These are phyloP conservation scores for Odontocolon sp. DNA, from an alignment of 2,888 invertebrate genomes.

Conservation along the genomic window DNA sequence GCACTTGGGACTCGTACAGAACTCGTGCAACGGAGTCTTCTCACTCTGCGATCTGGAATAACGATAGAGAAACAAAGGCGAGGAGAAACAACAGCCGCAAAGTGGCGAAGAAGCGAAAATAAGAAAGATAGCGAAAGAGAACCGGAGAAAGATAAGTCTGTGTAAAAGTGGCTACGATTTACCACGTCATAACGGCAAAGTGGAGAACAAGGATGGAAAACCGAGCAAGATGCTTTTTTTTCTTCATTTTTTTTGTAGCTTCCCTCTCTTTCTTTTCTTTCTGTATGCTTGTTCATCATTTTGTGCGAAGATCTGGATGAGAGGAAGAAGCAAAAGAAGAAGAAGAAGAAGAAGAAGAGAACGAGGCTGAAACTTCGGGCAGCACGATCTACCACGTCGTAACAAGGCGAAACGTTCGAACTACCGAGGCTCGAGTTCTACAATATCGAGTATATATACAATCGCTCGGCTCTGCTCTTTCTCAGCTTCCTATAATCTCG, in stretches of 20 bases:
- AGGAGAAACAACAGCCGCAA: slow-evolving; percentile 56
- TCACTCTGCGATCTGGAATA: slow-evolving; percentile 28
- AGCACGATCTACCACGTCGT: slow-evolving; percentile 56
- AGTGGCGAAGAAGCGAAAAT: slow-evolving; percentile 33
- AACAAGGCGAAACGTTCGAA: slow-evolving; percentile 47
- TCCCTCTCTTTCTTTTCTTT: slow-evolving; percentile 23
- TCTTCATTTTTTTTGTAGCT: slow-evolving; percentile 42
- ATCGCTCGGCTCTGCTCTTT: slow-evolving; percentile 18
- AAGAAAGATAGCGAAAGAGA: slow-evolving; percentile 52
- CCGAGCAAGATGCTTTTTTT: slow-evolving; percentile 52
- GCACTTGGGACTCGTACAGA: slow-evolving; percentile 10
- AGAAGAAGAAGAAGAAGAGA: slow-evolving; percentile 24
- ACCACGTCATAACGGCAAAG: slow-evolving; percentile 57
- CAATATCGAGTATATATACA: slow-evolving; percentile 43
- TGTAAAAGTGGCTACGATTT: slow-evolving; percentile 30
- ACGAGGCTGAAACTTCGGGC: slow-evolving; percentile 23
- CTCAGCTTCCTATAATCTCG: slow-evolving; percentile 70
- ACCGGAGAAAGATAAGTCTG: background rate
- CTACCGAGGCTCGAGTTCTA: slow-evolving; percentile 41
- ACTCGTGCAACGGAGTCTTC: slow-evolving; percentile 12
- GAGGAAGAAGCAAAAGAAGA: slow-evolving; percentile 8
- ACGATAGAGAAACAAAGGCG: slow-evolving; percentile 49
- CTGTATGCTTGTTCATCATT: slow-evolving; percentile 29
- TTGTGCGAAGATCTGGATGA: slow-evolving; percentile 21
- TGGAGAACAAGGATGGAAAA: slow-evolving; percentile 42